A percentile compares a stretch with the other conserved stretches of the same genome.
Conservation (phyloP, 2,797 vertebrate species). For the Nannoperca australis region DNA sequence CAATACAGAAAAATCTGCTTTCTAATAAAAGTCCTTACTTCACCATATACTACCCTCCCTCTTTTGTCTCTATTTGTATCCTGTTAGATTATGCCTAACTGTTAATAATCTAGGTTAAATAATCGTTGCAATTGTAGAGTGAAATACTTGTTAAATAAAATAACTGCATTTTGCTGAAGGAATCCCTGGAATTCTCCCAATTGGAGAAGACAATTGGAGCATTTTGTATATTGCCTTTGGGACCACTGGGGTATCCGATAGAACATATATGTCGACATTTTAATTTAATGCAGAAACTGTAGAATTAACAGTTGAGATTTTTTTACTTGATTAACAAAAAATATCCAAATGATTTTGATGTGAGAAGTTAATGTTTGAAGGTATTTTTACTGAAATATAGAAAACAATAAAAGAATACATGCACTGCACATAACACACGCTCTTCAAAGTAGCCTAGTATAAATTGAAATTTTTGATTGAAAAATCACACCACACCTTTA, state of each 20-base stretch:
- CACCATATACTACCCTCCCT: slow-evolving; percentile 62
- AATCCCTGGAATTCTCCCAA: slow-evolving; percentile 4
- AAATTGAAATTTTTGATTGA: too few species aligned
- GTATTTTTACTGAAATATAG: background rate
- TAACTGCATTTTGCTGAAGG: background rate
- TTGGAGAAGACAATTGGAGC: background rate
- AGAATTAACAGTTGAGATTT: background rate
- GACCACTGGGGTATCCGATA: background rate
- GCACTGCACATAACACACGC: background rate
- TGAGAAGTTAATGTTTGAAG: background rate
- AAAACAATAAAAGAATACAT: background rate
- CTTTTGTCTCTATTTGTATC: slow-evolving; percentile 32
- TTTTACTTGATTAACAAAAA: background rate
- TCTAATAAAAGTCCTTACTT: slow-evolving; percentile 88
- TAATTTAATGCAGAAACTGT: slow-evolving; percentile 6
- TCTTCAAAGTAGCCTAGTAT: too few species aligned
- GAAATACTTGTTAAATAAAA: background rate
- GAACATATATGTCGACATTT: background rate
- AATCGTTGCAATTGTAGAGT: background rate
- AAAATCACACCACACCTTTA: background rate
- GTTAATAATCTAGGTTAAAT: slow-evolving; percentile 11
- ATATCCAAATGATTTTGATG: background rate
- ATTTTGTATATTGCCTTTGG: background rate
- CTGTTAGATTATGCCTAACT: background rate
- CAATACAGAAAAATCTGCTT: slow-evolving; percentile 87